Evolutionary conservation across 2,888 invertebrate genomes (phyloP), one percentile per base, ranked within the genome.

Genomic region (Leptinotarsa peninsularis): DNA sequence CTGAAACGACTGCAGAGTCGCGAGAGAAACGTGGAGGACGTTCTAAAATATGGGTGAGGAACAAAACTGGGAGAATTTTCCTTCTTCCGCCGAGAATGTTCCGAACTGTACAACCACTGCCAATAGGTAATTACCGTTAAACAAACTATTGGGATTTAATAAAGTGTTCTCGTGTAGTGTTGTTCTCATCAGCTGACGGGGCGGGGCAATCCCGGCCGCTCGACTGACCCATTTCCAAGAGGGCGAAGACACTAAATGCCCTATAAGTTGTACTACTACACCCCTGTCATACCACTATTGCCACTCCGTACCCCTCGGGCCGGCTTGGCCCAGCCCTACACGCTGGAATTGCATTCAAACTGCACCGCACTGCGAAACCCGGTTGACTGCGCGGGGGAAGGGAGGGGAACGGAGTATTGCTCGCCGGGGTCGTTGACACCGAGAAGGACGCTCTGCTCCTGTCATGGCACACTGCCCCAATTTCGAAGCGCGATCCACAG

Each of bases 101-200:
- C 80, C 79, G 85, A 87, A 85, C 84, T 84, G 84, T 85, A 85
- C 83, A 82, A 85, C 85, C 86, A 87, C 86, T 87, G 87, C 86
- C 86, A 87, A 82, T 83, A 85, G 72, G 10, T 43, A 43, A 43
- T 72, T 76, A 69, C 73, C 75, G 84, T 84, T 83, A 82, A 84
- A 81, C 78, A 82, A 72, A 76, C 68, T 76, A 70, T 79, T 79
- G 83, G 83, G 82, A 83, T 84, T 82, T 80, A 81, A 79, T 27
- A 52, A 70, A 72, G 74, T 76, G 67, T 72, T 71, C 71, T 77
- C 79, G 73, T 79, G 77, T 77, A 75, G 81, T 79, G 78, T 80
- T 80, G 79, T 81, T 78, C 69, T 72, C 81, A 82, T 81, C 82
- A 82, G 82, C 82, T 83, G 81, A 77, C 75, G 78, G 81, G 82